Evolutionary conservation across 2,113 vertebrate genomes (phyloP), one percentile per base, ranked within the genome.

Genomic region (Aegotheles bennettii): DNA sequence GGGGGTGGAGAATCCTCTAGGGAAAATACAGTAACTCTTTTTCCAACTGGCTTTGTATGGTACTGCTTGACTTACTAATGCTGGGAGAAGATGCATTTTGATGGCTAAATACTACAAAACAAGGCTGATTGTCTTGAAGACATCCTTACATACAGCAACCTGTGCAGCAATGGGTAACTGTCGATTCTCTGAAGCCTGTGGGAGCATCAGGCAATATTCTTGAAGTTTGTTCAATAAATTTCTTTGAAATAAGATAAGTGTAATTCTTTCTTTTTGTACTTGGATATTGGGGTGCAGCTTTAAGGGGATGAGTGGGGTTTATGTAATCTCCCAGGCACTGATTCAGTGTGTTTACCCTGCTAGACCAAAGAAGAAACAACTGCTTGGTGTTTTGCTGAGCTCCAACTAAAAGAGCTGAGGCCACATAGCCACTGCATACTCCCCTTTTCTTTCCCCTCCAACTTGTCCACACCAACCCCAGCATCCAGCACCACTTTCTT

Each of bases 181-280:
- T 82, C 92, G 16, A 9, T 73, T 93, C 97, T 86, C 80, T 96
- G 73, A 92, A 94, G 51, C 3, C 4, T 81, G 20, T 81, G 67
- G 23, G 93, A 92, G 54, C 38, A 63, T 87, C 64, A 73, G 84
- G 76, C 73, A 87, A 80, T 78, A 80, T 50, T 92, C 24, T 51
- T 87, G 42, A 90, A 92, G 61, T 77, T 95, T 92, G 50, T 93
- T 94, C 68, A 97, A 97, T 97, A 97, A 97, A 97, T 35, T 60
- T 73, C 18, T 93, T 91, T 91, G 16, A 95, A 96, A 57, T 73
- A 79, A 85, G 16, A 9, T 16, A 77, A 45, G 21, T 45, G 28
- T 47, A 74, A 56, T 70, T 69, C 9, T 76, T 17, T 78, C 17
- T 47, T 71, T 43, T 83, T 61, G 6, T 45, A 35, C 56, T 59